Evolutionary conservation across 2,797 vertebrate genomes (phyloP).

Genomic region (Crocodylus rhombifer): DNA sequence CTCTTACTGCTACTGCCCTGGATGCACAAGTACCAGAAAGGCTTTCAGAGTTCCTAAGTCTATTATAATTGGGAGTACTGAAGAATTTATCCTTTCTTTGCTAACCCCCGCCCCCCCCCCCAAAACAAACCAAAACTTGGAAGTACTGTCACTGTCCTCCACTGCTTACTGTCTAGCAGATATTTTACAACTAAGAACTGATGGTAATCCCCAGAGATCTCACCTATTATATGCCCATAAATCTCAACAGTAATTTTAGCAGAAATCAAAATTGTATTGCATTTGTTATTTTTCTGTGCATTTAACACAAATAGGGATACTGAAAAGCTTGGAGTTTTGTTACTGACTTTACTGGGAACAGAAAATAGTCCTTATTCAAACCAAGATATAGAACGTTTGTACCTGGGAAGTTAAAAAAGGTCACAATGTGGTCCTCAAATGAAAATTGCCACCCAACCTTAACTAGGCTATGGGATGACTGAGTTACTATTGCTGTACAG

Average conservation of each 20-base stretch:
- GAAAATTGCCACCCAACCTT: too few species aligned
- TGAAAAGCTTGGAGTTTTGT: too few species aligned
- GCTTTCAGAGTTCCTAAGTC: neutral
- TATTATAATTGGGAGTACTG: neutral
- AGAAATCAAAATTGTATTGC: neutral
- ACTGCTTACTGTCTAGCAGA: neutral
- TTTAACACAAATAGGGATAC: accelerated
- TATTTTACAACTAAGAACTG: neutral
- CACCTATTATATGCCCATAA: neutral
- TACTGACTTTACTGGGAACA: too few species aligned
- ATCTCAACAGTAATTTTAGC: too few species aligned
- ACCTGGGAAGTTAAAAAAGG: too few species aligned
- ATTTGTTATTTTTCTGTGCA: accelerated
- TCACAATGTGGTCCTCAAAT: too few species aligned
- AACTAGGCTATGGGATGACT: too few species aligned
- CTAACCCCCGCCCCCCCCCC: too few species aligned
- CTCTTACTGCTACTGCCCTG: too few species aligned
- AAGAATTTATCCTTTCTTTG: neutral
- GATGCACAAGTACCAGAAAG: neutral
- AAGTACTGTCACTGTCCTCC: neutral
- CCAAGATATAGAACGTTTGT: too few species aligned
- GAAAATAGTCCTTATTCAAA: too few species aligned
- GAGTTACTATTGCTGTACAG: too few species aligned
- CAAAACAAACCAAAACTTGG: neutral
- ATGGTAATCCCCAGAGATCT: neutral